A percentile compares a stretch with the other conserved stretches of the same genome.
These are phyloP conservation scores for Cydia fagiglandana DNA, from an alignment of 1,140 invertebrate genomes.

Conservation along the genomic window DNA sequence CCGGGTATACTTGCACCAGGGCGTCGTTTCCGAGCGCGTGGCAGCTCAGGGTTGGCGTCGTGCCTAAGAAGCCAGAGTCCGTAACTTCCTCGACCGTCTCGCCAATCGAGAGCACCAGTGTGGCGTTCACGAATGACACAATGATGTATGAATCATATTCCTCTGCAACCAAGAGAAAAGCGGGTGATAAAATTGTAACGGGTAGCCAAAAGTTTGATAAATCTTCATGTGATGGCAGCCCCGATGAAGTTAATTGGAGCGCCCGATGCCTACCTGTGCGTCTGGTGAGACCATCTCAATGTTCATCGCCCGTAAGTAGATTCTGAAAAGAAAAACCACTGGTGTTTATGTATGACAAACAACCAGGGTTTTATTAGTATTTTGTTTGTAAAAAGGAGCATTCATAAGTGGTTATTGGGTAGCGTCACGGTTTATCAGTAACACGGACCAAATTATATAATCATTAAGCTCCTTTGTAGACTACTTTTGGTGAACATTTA, in stretches of 20 bases:
- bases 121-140: constrained; percentile 99
- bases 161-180: constrained; percentile 88
- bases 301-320: constrained; percentile 70
- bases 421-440: constrained; percentile 74
- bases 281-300: constrained; percentile 60
- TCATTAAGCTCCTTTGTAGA: constrained; percentile 64
- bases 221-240: constrained; percentile 52
- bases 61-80: constrained; percentile 99
- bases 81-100: constrained; percentile 99
- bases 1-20: constrained; percentile 98
- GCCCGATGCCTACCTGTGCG: constrained; percentile 69
- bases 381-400: constrained; percentile 75
- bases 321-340: constrained; percentile 81
- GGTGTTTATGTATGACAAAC: constrained; percentile 80
- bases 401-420: constrained; percentile 74
- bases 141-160: constrained; percentile 99
- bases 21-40: constrained; percentile 98
- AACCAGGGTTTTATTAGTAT: constrained; percentile 81
- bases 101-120: constrained; percentile 98
- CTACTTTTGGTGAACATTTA: background rate
- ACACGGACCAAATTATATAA: constrained; percentile 77
- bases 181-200: constrained; percentile 52
- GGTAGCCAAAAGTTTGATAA: constrained; percentile 4
- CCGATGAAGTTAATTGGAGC: constrained; percentile 51
- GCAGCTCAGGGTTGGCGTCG: constrained; percentile 98